These are phyloP conservation scores for Drosophila arizonae DNA, from an alignment of 1,140 invertebrate species.

Conservation along the genomic window DNA sequence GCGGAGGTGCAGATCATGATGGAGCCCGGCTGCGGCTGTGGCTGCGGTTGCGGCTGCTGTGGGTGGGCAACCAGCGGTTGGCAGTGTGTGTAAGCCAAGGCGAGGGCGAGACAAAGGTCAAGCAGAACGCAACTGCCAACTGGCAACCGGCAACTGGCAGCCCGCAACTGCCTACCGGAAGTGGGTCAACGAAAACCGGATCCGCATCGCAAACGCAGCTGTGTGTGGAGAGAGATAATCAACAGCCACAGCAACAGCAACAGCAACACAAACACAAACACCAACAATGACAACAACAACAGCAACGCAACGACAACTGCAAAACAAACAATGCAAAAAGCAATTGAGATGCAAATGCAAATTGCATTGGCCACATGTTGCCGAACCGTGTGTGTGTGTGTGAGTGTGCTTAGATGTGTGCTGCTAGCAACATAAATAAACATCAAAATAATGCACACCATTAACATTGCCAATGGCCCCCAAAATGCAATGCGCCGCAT, in stretches of 20 bases:
- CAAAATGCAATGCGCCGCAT: slow-evolving; percentile 49
- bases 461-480: slow-evolving; percentile 79
- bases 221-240: slow-evolving; percentile 64
- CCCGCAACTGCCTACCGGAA: slow-evolving; percentile 65
- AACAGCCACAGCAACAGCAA: slow-evolving; percentile 31
- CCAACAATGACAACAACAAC: slow-evolving; percentile 6
- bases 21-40: slow-evolving; percentile 13
- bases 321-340: slow-evolving; percentile 73
- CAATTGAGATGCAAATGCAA: slow-evolving; percentile 78
- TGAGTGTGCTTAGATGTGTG: slow-evolving; percentile 29
- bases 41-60: slow-evolving; percentile 14
- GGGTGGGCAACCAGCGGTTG: slow-evolving; percentile 20
- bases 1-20: slow-evolving; percentile 17
- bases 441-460: slow-evolving; percentile 78
- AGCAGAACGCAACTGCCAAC: slow-evolving; percentile 49
- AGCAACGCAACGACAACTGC: slow-evolving; percentile 24
- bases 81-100: slow-evolving; percentile 34
- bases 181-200: slow-evolving; percentile 78
- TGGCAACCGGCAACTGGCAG: slow-evolving; percentile 48
- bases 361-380: slow-evolving; percentile 72
- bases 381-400: slow-evolving; percentile 22
- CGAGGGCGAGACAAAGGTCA: slow-evolving; percentile 65
- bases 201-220: slow-evolving; percentile 65
- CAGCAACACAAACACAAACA: slow-evolving; percentile 26
- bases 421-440: slow-evolving; percentile 72